A percentile compares a stretch with the other conserved stretches of the same genome.
Conservation (phyloP, 1,140 invertebrate species). For the Trichonephila inaurata region DNA sequence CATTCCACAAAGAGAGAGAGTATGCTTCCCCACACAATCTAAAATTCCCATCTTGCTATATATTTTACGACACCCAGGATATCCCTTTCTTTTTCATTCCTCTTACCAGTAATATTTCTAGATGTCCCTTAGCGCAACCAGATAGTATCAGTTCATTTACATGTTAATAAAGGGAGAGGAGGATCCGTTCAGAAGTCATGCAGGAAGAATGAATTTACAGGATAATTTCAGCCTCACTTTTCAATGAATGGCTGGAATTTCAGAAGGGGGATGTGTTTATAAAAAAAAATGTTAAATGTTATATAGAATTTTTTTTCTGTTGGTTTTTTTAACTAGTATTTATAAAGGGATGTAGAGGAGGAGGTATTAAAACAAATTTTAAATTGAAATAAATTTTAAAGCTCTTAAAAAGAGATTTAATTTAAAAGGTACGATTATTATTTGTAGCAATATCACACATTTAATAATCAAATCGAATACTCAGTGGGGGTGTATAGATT, state of each 20-base stretch:
- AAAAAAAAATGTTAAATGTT: neutral
- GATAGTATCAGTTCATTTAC: conserved; percentile 62
- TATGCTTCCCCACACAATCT: conserved; percentile 4
- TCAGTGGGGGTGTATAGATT: no score
- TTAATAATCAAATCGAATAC: no score
- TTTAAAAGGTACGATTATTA: no score
- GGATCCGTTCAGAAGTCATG: neutral
- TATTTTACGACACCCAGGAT: conserved; percentile 59
- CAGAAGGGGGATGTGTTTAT: no score
- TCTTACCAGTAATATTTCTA: neutral
- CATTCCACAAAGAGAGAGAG: neutral
- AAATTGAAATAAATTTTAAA: no score
- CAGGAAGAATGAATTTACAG: neutral
- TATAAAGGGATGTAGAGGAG: no score
- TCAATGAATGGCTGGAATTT: no score
- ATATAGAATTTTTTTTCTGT: no score
- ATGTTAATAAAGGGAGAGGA: conserved; percentile 46
- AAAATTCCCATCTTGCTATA: neutral
- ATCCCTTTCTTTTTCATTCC: neutral
- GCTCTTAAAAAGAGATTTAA: no score
- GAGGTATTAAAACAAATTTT: no score
- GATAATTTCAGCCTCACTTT: neutral
- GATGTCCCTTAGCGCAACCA: neutral
- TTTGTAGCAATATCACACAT: no score
- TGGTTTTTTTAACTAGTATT: no score